Base-by-base conservation (phyloP, 2,888 invertebrate genomes). In the Ichneumon xanthorius region DNA sequence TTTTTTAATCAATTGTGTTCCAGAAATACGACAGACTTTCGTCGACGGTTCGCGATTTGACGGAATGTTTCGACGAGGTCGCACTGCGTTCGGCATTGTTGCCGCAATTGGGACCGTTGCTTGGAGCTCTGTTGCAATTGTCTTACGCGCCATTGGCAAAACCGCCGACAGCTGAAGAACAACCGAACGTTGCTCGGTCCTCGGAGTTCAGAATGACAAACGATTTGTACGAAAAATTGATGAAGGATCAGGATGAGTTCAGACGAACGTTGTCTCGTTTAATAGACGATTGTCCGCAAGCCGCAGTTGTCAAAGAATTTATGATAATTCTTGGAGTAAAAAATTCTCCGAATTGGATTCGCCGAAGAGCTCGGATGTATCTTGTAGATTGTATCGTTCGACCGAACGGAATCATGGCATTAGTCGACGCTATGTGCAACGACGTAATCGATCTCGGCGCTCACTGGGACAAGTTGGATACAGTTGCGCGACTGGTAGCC, bases 101-200 rank as follows among this genome's bases (percentile, higher is more conserved):
- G 68, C 82, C 87, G 33, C 90, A 92, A 73, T 26, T 93, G 14
- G 91, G 91, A 40, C 87, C 90, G 6, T 94, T 97, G 87, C 93
- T 97, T 73, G 96, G 96, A 80, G 96, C 95, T 3, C 93, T 97
- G 40, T 95, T 97, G 88, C 97, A 97, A 93, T 93, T 97, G 71
- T 94, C 96, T 37, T 96, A 96, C 94, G 96, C 96, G 53, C 96
- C 96, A 7, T 90, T 97, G 48, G 95, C 95, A 86, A 95, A 96
- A 93, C 96, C 96, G 80, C 93, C 94, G 0, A 88, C 87, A 82
- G 82, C 48, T 22, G 40, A 55, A 6, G 68, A 65, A 40, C 63
- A 77, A 16, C 76, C 84, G 1, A 88, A 67, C 22, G 58, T 72
- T 16, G 9, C 0, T 40, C 6, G 9, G 11, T 48, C 80, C 45